A percentile compares a stretch with the other conserved stretches of the same genome.
These are phyloP conservation scores for Lineus longissimus DNA, from an alignment of 1,140 invertebrate genomes.

Conservation along the genomic window DNA sequence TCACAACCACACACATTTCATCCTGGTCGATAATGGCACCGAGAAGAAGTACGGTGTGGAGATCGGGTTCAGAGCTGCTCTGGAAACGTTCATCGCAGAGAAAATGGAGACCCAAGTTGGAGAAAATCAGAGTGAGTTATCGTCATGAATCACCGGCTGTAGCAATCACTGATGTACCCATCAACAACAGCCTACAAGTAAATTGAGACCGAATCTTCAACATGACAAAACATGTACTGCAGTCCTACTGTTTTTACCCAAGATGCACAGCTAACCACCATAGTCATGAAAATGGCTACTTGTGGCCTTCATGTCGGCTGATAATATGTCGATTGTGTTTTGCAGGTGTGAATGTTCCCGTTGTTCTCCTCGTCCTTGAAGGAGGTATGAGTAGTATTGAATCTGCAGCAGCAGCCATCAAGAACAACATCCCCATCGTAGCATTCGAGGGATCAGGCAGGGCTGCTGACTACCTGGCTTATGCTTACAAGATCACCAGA, in stretches of 20 bases:
- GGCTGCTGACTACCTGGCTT: slow-evolving; percentile 51
- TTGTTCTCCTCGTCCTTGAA: slow-evolving; percentile 52
- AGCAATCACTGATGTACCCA: too few relatives aligned
- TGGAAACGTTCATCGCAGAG: slow-evolving; percentile 26
- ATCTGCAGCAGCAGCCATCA: slow-evolving; percentile 41
- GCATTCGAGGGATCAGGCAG: slow-evolving; percentile 52
- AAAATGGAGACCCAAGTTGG: slow-evolving; percentile 39
- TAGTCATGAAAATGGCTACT: too few relatives aligned
- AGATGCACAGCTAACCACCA: too few relatives aligned
- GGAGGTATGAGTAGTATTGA: slow-evolving; percentile 51
- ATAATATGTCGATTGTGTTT: not conserved
- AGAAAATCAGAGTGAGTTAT: slow-evolving; percentile 26
- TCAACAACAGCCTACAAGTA: too few relatives aligned
- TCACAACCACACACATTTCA: slow-evolving; percentile 55
- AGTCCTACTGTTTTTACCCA: too few relatives aligned
- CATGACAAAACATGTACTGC: too few relatives aligned
- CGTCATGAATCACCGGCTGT: too few relatives aligned
- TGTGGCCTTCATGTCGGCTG: too few relatives aligned
- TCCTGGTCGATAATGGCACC: slow-evolving; percentile 53
- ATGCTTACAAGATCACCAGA: slow-evolving; percentile 28
- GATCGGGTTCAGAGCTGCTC: slow-evolving; percentile 44
- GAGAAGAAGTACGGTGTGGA: slow-evolving; percentile 47
- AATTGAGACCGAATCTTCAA: too few relatives aligned
- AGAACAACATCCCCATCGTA: slow-evolving; percentile 47
- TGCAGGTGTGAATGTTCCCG: slow-evolving; percentile 40